A percentile compares a stretch with the other conserved stretches of the same genome.
These are phyloP conservation scores for Sabellastarte sp. DNA, from an alignment of 2,888 invertebrate species.

Conservation along the genomic window DNA sequence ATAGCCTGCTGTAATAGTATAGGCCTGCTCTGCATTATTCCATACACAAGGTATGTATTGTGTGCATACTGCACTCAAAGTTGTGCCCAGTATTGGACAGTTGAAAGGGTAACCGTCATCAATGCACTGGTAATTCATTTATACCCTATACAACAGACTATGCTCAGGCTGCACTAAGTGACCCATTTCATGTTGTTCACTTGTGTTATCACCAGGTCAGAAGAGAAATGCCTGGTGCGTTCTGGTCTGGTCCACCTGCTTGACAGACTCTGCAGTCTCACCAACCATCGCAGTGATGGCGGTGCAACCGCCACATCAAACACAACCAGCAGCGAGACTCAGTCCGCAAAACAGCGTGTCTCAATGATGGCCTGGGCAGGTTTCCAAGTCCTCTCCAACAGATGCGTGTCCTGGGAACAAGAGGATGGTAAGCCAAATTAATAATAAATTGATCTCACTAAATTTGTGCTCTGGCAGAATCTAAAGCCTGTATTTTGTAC, in stretches of 20 bases:
- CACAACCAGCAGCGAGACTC: conserved; percentile 37
- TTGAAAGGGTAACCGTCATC: neutral
- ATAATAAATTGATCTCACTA: too few relatives aligned
- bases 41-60: conserved; percentile 53
- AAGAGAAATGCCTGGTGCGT: conserved; percentile 57
- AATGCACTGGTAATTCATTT: neutral
- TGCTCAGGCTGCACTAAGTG: too few relatives aligned
- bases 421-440: conserved; percentile 45
- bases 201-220: conserved; percentile 50
- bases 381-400: conserved; percentile 58
- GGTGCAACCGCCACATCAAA: conserved; percentile 12
- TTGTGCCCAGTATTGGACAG: neutral
- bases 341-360: conserved; percentile 50
- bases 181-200: too few relatives aligned
- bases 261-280: conserved; percentile 56
- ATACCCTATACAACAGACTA: neutral
- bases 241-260: conserved; percentile 57
- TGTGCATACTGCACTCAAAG: too few relatives aligned
- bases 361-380: conserved; percentile 60
- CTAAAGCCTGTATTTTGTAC: too few relatives aligned
- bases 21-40: conserved; percentile 55
- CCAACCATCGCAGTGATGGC: conserved; percentile 40
- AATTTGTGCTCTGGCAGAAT: too few relatives aligned
- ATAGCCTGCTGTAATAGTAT: conserved; percentile 57
- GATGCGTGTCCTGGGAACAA: conserved; percentile 59